These are phyloP conservation scores for Aspidiotus rigidus DNA, from an alignment of 2,888 invertebrate genomes.

Conservation along the genomic window DNA sequence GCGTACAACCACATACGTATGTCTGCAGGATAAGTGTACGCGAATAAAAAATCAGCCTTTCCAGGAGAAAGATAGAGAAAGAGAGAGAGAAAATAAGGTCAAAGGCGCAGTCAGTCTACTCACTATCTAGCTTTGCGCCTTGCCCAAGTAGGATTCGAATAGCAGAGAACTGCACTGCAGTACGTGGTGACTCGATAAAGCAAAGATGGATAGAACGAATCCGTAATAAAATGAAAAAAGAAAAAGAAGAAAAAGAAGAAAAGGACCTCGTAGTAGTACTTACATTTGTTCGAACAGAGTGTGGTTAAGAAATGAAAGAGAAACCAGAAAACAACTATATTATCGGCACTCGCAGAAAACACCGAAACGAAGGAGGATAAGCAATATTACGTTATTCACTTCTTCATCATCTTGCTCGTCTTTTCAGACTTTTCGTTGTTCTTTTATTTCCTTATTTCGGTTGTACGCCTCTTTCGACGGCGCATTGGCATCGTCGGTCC, in stretches of 20 bases:
- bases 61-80: no score
- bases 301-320: slow-evolving; percentile 35
- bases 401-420: slow-evolving; percentile 48
- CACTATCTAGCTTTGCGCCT: no score
- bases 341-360: slow-evolving; percentile 34
- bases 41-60: no score
- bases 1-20: no score
- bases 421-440: slow-evolving; percentile 40
- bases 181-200: slow-evolving; percentile 9
- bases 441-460: slow-evolving; percentile 38
- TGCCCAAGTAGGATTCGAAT: background rate
- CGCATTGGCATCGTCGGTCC: slow-evolving; percentile 18
- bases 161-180: slow-evolving; percentile 9
- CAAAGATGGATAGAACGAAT: slow-evolving; percentile 32
- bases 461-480: slow-evolving; percentile 34
- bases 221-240: slow-evolving; percentile 30
- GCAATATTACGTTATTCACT: slow-evolving; percentile 38
- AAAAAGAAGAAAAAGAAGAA: slow-evolving; percentile 23
- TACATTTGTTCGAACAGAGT: slow-evolving; percentile 31
- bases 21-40: no score
- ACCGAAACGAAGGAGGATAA: slow-evolving; percentile 35
- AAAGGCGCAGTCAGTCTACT: no score
- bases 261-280: slow-evolving; percentile 34
- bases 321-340: slow-evolving; percentile 29
- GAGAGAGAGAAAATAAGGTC: no score